Evolutionary conservation across 2,888 invertebrate genomes (phyloP).

Genomic region (Phengaris arion): DNA sequence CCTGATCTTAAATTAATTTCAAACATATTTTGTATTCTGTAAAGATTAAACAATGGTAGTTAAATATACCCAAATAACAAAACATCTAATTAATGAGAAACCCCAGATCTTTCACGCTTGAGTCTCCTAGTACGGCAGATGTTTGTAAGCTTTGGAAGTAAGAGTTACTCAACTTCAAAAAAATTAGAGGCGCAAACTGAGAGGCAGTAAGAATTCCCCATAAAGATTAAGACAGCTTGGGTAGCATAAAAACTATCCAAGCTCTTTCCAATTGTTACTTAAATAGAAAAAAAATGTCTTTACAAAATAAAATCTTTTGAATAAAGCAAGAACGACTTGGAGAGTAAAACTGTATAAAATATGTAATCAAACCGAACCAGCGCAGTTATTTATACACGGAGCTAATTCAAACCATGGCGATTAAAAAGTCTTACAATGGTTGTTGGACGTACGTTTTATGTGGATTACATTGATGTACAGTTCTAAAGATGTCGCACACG

Average conservation of each 20-base stretch:
- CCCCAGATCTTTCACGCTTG: too few species aligned
- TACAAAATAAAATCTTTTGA: background rate
- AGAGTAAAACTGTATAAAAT: constrained; percentile 14
- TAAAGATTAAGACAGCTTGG: background rate
- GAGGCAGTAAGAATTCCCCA: too few species aligned
- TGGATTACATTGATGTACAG: background rate
- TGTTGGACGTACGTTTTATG: constrained; percentile 25
- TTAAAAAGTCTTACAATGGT: constrained; percentile 31
- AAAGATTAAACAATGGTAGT: too few species aligned
- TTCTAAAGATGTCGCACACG: background rate
- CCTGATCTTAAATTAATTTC: background rate
- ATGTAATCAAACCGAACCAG: background rate
- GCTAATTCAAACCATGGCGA: constrained; percentile 28
- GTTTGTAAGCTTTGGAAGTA: too few species aligned
- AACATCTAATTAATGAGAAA: too few species aligned
- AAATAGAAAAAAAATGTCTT: too few species aligned
- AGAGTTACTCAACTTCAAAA: too few species aligned
- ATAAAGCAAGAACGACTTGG: background rate
- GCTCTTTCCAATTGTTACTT: background rate
- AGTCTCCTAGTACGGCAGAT: too few species aligned
- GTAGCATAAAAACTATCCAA: background rate
- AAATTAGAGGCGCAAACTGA: too few species aligned
- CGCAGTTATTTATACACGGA: constrained; percentile 30
- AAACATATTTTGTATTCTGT: background rate
- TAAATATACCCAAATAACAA: too few species aligned